Conservation (phyloP, 2,797 vertebrate species). For the Platyrinchus mystaceus region DNA sequence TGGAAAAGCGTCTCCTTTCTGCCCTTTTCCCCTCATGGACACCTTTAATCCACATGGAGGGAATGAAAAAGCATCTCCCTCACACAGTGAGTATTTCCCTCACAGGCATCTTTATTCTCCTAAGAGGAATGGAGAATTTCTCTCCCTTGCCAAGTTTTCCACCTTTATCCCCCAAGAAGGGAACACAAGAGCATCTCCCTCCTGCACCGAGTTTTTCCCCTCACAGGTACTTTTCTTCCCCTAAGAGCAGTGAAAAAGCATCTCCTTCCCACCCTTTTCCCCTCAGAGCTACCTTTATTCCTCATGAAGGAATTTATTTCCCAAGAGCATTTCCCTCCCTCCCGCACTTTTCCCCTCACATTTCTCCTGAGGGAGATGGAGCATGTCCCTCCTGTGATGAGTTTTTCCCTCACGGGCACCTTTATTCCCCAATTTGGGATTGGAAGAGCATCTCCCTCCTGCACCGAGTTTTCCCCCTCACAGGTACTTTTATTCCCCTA, state of each 20-base stretch:
- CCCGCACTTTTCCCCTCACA: background rate
- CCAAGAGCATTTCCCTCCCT: too few species aligned
- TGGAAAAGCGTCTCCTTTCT: background rate
- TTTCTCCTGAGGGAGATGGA: too few species aligned
- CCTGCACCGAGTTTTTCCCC: background rate
- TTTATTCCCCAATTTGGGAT: background rate
- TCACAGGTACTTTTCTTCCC: background rate
- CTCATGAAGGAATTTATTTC: too few species aligned
- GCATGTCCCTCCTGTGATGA: background rate
- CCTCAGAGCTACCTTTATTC: background rate
- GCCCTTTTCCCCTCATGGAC: background rate
- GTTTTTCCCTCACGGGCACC: background rate
- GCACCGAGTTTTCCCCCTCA: too few species aligned
- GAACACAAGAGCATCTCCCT: background rate
- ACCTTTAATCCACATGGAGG: background rate
- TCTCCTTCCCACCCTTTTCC: background rate
- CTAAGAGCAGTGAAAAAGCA: background rate
- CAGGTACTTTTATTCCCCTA: background rate
- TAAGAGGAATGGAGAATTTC: background rate
- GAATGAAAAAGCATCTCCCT: background rate
- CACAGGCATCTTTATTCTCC: background rate
- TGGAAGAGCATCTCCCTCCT: background rate
- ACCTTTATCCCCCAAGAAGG: background rate
- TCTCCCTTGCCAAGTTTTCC: background rate
- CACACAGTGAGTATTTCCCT: background rate